phyloP scores from a whole-genome alignment of 2,113 vertebrate species.

The Rhineura floridana region DNA sequence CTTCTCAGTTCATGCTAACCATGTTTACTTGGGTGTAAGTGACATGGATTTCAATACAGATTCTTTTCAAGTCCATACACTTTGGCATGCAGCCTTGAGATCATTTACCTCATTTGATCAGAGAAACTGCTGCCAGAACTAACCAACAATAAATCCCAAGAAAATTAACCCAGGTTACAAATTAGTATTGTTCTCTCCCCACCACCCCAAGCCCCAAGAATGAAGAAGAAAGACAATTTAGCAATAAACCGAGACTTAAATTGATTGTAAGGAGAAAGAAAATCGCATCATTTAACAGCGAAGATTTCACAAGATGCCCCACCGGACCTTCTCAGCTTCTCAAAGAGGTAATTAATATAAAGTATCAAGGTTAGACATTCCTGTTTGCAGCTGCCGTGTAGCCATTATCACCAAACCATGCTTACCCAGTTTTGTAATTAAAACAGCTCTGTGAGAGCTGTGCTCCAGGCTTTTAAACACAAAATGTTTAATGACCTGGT shows the following conservation, averaged over 20 bases:
- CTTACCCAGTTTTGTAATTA: constrained; percentile 14
- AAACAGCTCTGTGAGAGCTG: background rate
- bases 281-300: background rate
- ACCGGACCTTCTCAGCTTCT: constrained; percentile 20
- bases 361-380: constrained; percentile 18
- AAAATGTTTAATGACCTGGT: background rate
- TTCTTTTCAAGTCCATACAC: too few relatives aligned
- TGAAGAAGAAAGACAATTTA: background rate
- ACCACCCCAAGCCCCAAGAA: constrained; percentile 17
- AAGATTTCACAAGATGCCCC: constrained; percentile 10
- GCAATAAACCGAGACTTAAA: background rate
- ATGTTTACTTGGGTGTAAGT: too few relatives aligned
- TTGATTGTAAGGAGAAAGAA: background rate
- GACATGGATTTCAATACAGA: too few relatives aligned
- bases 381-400: constrained; percentile 7
- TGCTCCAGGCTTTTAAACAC: background rate
- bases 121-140: constrained; percentile 18
- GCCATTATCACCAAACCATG: constrained; percentile 27
- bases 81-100: too few relatives aligned
- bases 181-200: constrained; percentile 8
- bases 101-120: constrained; percentile 29
- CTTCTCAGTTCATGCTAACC: too few relatives aligned
- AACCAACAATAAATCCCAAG: background rate
- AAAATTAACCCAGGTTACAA: constrained; percentile 13
- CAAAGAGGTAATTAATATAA: constrained; percentile 14